Evolutionary conservation across 2,888 invertebrate genomes (phyloP).

Genomic region (Lasioglossum zephyrum): DNA sequence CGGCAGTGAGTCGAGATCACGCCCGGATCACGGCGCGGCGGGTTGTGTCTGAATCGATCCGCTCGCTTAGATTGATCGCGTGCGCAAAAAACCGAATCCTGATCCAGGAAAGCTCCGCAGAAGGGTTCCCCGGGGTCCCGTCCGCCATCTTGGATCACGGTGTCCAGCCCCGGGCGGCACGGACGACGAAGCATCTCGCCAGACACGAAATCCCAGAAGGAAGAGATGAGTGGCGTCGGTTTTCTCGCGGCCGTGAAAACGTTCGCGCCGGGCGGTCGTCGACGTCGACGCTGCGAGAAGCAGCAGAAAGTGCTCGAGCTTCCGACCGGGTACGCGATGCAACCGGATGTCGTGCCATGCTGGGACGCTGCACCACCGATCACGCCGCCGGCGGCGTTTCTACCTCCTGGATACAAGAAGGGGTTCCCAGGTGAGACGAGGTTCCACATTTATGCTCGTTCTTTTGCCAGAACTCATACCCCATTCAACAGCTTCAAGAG

Average conservation of each 20-base stretch:
- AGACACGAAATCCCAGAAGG: slow-evolving; percentile 55
- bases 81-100: slow-evolving; percentile 9
- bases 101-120: slow-evolving; percentile 29
- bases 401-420: slow-evolving; percentile 87
- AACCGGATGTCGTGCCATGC: slow-evolving; percentile 86
- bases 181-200: not conserved
- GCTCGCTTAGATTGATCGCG: slow-evolving; percentile 16
- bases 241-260: slow-evolving; percentile 88
- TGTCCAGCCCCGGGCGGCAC: not conserved
- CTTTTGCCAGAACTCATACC: not conserved
- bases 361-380: slow-evolving; percentile 88
- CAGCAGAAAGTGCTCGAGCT: slow-evolving; percentile 85
- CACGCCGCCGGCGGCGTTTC: slow-evolving; percentile 89
- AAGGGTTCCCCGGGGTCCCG: not conserved
- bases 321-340: slow-evolving; percentile 79
- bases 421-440: slow-evolving; percentile 80
- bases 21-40: slow-evolving; percentile 1
- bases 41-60: slow-evolving; percentile 6
- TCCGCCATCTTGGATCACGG: slow-evolving; percentile 8
- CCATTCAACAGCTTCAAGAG: not conserved
- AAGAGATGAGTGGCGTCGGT: slow-evolving; percentile 86
- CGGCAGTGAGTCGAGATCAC: slow-evolving; percentile 36
- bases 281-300: slow-evolving; percentile 88
- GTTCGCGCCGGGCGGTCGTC: slow-evolving; percentile 87
- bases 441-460: not conserved